Conservation (phyloP, 1,140 invertebrate genomes). For the Antheraea mylitta region DNA sequence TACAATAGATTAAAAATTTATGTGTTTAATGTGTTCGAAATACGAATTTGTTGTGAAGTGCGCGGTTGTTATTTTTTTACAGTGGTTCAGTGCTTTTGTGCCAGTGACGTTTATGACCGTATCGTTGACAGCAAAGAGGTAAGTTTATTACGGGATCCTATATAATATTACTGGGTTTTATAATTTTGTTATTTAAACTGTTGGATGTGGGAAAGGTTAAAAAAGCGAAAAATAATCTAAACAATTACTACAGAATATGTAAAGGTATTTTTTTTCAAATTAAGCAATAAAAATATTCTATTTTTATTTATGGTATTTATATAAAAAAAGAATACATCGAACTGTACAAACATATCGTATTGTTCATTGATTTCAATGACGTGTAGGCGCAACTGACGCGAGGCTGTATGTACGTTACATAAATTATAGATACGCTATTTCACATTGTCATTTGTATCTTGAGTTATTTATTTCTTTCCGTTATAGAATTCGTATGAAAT, state of each 20-base stretch:
- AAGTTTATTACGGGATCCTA: constrained; percentile 9
- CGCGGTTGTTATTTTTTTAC: constrained; percentile 16
- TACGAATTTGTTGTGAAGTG: constrained; percentile 18
- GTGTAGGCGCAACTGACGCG: neutral
- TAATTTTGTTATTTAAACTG: too few relatives aligned
- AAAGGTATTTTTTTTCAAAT: too few relatives aligned
- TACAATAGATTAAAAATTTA: constrained; percentile 9
- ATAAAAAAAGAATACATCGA: too few relatives aligned
- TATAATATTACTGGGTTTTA: neutral
- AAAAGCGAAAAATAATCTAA: too few relatives aligned
- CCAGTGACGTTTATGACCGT: constrained; percentile 15
- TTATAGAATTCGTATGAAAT: neutral
- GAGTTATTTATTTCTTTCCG: neutral
- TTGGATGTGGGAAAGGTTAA: too few relatives aligned
- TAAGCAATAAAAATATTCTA: too few relatives aligned
- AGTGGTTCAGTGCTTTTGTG: constrained; percentile 21
- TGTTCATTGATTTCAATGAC: constrained; percentile 4
- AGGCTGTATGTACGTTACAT: neutral
- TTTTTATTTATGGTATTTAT: too few relatives aligned
- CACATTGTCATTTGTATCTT: neutral
- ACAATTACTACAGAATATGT: too few relatives aligned
- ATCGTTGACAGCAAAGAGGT: constrained; percentile 12
- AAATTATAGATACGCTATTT: neutral
- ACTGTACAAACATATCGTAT: neutral
- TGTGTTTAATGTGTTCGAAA: constrained; percentile 16